Conservation (phyloP, 2,797 vertebrate species). For the Cyclopterus lumpus region DNA sequence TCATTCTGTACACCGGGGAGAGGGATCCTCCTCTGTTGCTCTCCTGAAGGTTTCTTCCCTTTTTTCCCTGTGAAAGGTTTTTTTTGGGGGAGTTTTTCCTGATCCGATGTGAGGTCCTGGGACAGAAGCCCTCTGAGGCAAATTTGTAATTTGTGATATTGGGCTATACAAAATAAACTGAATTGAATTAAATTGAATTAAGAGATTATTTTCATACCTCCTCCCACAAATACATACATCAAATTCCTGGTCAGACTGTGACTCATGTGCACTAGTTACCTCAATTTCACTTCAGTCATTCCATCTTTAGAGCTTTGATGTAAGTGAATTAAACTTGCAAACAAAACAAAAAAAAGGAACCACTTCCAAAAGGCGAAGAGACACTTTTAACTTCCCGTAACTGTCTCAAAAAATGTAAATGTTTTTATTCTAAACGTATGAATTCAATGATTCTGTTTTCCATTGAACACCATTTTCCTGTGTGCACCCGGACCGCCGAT, state of each 20-base stretch:
- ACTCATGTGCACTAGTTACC: not conserved
- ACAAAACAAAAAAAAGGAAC: not conserved
- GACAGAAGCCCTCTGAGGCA: too few species aligned
- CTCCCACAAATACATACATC: slow-evolving; percentile 19
- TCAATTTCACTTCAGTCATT: not conserved
- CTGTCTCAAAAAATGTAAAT: not conserved
- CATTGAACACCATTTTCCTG: not conserved
- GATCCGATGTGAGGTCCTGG: too few species aligned
- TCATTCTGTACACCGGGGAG: too few species aligned
- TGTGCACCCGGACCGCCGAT: not conserved
- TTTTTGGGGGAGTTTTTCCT: too few species aligned
- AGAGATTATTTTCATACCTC: slow-evolving; percentile 35
- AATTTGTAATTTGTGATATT: too few species aligned
- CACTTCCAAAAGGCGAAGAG: not conserved
- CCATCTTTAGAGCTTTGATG: not conserved
- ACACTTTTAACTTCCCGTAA: slow-evolving; percentile 1
- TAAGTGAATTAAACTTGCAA: not conserved
- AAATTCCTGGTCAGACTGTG: slow-evolving; percentile 13
- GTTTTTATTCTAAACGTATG: not conserved
- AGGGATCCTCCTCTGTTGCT: too few species aligned
- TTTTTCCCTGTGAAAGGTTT: too few species aligned
- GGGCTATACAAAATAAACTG: too few species aligned
- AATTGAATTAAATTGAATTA: too few species aligned
- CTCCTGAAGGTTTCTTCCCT: too few species aligned
- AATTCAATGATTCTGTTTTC: not conserved